Evolutionary conservation across 2,888 invertebrate species (phyloP), one percentile per base, ranked within the genome.

Genomic region (Latheticus oryzae): DNA sequence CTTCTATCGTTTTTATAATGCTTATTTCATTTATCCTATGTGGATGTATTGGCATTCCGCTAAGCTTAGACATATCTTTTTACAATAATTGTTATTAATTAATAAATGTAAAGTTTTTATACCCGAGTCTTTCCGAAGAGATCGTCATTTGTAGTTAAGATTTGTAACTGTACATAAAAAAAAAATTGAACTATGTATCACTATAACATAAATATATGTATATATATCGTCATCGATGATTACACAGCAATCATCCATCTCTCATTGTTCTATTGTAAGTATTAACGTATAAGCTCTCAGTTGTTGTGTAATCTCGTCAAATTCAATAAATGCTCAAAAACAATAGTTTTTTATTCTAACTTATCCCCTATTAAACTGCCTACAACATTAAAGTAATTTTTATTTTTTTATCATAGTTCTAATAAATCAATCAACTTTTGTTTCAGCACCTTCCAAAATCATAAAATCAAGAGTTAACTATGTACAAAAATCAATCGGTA

Each of bases 51-150:
- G 26, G 30, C 30, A 40, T 35, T 55, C 47, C 38, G 33, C 55
- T 55, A 32, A 35, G 55, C 55, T 32, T 55, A 55, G 55, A 55
- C 55, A 55, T 55, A 55, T 55, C 55, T 55, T 21, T 55, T 33
- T 45, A 45, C 47, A 38, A 30, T 32, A 43, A 17, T 30, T 33
- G 42, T 55, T 48, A 28, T 37, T n/a, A n/a, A n/a, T n/a, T n/a
- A n/a, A n/a, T n/a, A 8, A 54, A 40, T 47, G 17, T 11, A 55
- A 52, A 52, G 19, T 47, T 58, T 58, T 53, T 52, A 45, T 58
- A 58, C 58, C 58, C 47, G 21, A 33, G 40, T 58, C 53, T 53
- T 47, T 58, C 47, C 32, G 37, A 24, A 52, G 17, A 45, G 23
- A 43, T 28, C 24, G 37, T 51, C 51, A 51, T 43, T 17, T 9